Evolutionary conservation across 2,888 invertebrate species (phyloP).

Genomic region (Gymnosoma rotundatum): DNA sequence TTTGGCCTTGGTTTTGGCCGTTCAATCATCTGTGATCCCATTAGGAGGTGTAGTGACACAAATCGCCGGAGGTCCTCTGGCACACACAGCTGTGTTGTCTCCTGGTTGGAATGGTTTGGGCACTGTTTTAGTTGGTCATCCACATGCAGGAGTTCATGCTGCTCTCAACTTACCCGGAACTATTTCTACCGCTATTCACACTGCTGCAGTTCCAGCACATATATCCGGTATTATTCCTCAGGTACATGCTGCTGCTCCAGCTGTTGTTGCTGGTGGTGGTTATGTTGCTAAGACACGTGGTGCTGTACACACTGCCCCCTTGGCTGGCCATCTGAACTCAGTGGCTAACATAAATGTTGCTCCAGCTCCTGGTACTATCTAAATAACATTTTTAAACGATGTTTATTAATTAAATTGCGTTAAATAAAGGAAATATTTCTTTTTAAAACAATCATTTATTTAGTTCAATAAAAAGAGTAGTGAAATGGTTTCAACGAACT

Average conservation of each 20-base stretch:
- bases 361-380: conserved; percentile 69
- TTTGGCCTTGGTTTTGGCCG: conserved; percentile 79
- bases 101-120: conserved; percentile 74
- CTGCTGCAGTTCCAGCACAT: conserved; percentile 11
- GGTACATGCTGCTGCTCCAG: conserved; percentile 6
- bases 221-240: background rate
- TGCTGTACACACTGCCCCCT: conserved; percentile 60
- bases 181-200: conserved; percentile 33
- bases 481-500: too few species aligned
- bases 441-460: background rate
- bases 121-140: conserved; percentile 54
- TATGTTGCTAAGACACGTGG: conserved; percentile 61
- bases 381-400: conserved; percentile 4
- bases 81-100: conserved; percentile 75
- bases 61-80: conserved; percentile 73
- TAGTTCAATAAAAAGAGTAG: background rate
- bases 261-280: conserved; percentile 44
- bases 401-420: background rate
- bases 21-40: conserved; percentile 77
- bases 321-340: conserved; percentile 55
- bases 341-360: conserved; percentile 67
- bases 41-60: conserved; percentile 73
- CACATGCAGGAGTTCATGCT: conserved; percentile 3
- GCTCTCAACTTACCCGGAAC: conserved; percentile 20
- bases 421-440: background rate